Evolutionary conservation across 2,888 invertebrate species (phyloP), one percentile per base, ranked within the genome.

Genomic region (Acrobasis repandana): DNA sequence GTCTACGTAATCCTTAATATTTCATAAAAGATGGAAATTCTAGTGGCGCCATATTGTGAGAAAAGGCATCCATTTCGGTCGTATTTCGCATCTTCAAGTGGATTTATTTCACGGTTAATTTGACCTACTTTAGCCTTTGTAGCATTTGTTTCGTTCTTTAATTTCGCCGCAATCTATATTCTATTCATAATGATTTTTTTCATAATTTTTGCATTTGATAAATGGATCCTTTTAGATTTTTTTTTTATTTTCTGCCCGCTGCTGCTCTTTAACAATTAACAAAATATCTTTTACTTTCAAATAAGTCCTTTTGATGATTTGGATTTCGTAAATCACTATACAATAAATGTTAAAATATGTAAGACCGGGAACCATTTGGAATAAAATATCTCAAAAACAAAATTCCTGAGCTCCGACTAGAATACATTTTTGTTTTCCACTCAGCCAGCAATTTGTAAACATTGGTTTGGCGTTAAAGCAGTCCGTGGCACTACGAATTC

Each of bases 21-120:
- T 90, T 90, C 81, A 88, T 83, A 84, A 90, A 88, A 89, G 85
- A 90, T 89, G 90, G 84, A 89, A 87, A 90, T 88, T 82, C 83
- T 86, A 86, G 86, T 83, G 85, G 90, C 90, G 82, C 88, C 90
- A 88, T 90, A 90, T 89, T 91, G 90, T 83, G 82, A 82, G 83
- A 85, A 87, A 87, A 83, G 85, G 86, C 86, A 86, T 85, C 82
- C 82, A 80, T 86, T 89, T 83, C 72, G 77, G 82, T 71, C 75
- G 86, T 86, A 88, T 87, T 90, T 90, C 85, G 85, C 86, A 86
- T 89, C 81, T 81, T 77, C 80, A 82, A 86, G 81, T 83, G 76
- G 77, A 85, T 87, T 85, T 83, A 83, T 85, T 84, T 81, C 77
- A 75, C 75, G 75, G 80, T 80, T 81, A 82, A 86, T 85, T 82